phyloP scores from a whole-genome alignment of 2,797 vertebrate species.

The Pteronotus mesoamericanus region DNA sequence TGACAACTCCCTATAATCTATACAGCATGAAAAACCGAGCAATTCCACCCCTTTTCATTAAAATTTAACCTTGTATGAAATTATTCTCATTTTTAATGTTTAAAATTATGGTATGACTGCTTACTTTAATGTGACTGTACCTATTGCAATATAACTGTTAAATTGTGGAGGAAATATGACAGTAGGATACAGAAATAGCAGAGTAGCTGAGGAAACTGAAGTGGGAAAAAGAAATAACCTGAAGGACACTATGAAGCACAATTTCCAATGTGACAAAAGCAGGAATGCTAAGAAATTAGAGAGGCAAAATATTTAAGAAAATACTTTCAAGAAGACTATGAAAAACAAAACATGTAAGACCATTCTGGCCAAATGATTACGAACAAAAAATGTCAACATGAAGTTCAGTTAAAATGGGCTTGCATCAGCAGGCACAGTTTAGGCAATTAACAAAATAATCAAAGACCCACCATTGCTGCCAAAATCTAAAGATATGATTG shows the following conservation, averaged over 20 bases:
- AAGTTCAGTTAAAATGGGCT: not conserved
- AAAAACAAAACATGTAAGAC: not conserved
- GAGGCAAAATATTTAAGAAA: slow-evolving; percentile 12
- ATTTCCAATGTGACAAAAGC: not conserved
- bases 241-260: slow-evolving; percentile 5
- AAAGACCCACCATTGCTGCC: slow-evolving; percentile 87
- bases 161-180: not conserved
- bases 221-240: slow-evolving; percentile 10
- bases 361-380: not conserved
- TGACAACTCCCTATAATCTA: not conserved
- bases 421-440: not conserved
- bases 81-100: slow-evolving; percentile 26
- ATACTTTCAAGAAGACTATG: slow-evolving; percentile 1
- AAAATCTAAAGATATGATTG: slow-evolving; percentile 93
- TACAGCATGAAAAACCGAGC: not conserved
- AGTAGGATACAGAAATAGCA: not conserved
- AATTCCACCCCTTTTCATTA: not conserved
- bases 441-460: slow-evolving; percentile 49
- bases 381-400: not conserved
- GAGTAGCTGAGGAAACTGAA: not conserved
- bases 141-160: not conserved
- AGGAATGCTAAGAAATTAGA: slow-evolving; percentile 32
- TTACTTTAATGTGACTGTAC: slow-evolving; percentile 27
- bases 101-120: not conserved
- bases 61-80: slow-evolving; percentile 23